Evolutionary conservation across 2,113 vertebrate genomes (phyloP), one percentile per base, ranked within the genome.

Genomic region (Vulpes lagopus): DNA sequence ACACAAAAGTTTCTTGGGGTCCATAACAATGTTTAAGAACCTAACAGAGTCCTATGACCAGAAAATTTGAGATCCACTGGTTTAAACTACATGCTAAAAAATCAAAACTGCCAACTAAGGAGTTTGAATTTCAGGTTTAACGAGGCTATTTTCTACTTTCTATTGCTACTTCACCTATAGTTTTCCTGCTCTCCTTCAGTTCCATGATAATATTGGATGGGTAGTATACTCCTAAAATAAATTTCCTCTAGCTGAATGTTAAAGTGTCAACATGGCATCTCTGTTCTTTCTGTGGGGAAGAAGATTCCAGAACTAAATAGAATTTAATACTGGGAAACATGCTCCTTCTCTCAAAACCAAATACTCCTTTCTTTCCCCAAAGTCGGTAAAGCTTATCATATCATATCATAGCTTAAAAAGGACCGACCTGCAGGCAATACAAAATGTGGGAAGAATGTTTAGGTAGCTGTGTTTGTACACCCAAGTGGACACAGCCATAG

Each of bases 331-430:
- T 84, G 74, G 43, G 32, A 95, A 98, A 59, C n/a, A 74, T 62
- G 96, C 81, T 97, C 74, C 76, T 94, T 20, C 25, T 94, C 71
- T 94, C 90, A 90, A 93, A 97, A 96, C 80, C 93, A 96, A 97
- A 95, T n/a, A 53, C 5, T 91, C 59, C 22, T 79, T 96, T 94
- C 30, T 73, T 85, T 89, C 94, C 64, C 95, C 67, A n/a, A 60
- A 84, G 49, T 35, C 69, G 76, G 38, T 89, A 53, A 96, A 84
- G 78, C 76, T 85, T 98, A 96, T 65, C 89, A 95, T 1, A 82
- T 88, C 1, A 82, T 88, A 92, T 80, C 81, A 96, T 27, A 97
- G 89, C 65, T 96, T 89, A 16, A 62, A 92, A 83, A 96, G 73
- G 88, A 91, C 16, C 38, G 94, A 95, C 59, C 96, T 95, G 81